Conservation (phyloP, 2,113 vertebrate genomes). For the Gymnocephalus cernua region DNA sequence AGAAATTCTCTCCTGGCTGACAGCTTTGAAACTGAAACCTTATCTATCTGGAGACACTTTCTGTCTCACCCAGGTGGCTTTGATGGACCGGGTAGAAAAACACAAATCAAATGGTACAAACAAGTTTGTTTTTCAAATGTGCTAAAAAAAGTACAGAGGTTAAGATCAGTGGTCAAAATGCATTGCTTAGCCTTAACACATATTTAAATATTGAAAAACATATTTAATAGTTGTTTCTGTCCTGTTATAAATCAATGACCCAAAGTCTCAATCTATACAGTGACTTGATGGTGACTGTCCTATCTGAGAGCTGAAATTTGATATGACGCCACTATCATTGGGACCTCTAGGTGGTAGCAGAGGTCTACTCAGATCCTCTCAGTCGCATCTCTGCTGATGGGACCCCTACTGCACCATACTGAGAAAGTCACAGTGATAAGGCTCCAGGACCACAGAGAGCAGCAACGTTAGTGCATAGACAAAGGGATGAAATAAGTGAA, state of each 20-base stretch:
- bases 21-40: slow-evolving; percentile 55
- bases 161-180: background rate
- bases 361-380: slow-evolving; percentile 71
- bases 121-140: slow-evolving; percentile 17
- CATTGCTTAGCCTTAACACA: background rate
- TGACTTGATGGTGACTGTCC: background rate
- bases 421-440: slow-evolving; percentile 50
- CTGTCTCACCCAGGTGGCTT: slow-evolving; percentile 34
- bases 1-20: slow-evolving; percentile 16
- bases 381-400: background rate
- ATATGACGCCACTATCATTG: background rate
- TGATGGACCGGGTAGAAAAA: slow-evolving; percentile 35
- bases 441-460: slow-evolving; percentile 58
- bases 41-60: slow-evolving; percentile 40
- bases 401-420: slow-evolving; percentile 41
- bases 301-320: slow-evolving; percentile 13
- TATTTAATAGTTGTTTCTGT: background rate
- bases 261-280: background rate
- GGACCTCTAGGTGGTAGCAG: slow-evolving; percentile 84
- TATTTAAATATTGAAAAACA: too few species aligned
- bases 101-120: background rate
- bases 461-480: slow-evolving; percentile 53
- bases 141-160: background rate
- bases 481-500: slow-evolving; percentile 63
- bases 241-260: background rate